Evolutionary conservation across 1,140 invertebrate species (phyloP).

Genomic region (Ceratina australensis): DNA sequence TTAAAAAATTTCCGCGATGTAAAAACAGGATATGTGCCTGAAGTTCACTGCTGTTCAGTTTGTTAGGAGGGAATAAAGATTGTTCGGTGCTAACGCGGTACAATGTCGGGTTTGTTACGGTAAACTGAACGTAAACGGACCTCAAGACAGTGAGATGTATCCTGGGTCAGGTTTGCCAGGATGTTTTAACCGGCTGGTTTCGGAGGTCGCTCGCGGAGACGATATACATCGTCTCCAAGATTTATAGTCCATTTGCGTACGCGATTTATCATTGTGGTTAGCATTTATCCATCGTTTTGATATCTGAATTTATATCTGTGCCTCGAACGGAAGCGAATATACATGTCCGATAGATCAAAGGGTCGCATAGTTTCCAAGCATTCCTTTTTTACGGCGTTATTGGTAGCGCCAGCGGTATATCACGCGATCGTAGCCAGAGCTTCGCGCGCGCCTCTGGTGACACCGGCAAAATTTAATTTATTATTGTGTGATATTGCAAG

Average conservation of each 20-base stretch:
- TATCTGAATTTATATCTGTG: slow-evolving; percentile 39
- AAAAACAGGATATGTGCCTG: neutral
- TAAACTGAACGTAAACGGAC: neutral
- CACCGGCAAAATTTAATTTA: slow-evolving; percentile 24
- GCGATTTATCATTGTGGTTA: slow-evolving; percentile 30
- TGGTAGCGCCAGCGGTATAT: slow-evolving; percentile 13
- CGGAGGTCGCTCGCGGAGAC: neutral
- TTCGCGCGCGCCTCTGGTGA: neutral
- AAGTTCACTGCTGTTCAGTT: neutral
- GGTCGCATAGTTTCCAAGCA: neutral
- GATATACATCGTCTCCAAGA: slow-evolving; percentile 16
- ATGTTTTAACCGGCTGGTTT: slow-evolving; percentile 2
- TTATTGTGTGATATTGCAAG: slow-evolving; percentile 26
- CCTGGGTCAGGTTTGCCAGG: neutral
- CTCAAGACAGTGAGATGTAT: neutral
- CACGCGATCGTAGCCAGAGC: slow-evolving; percentile 3
- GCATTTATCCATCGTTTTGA: slow-evolving; percentile 35
- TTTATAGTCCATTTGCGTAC: slow-evolving; percentile 32
- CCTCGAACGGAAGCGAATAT: slow-evolving; percentile 31
- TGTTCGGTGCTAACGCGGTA: neutral
- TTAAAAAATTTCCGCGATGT: no score
- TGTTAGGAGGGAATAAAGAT: neutral
- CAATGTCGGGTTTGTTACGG: neutral
- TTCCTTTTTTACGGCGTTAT: neutral
- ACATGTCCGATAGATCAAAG: slow-evolving; percentile 24